These are phyloP conservation scores for Rhabdomys pumilio DNA, from an alignment of 2,797 vertebrate genomes.

Conservation along the genomic window DNA sequence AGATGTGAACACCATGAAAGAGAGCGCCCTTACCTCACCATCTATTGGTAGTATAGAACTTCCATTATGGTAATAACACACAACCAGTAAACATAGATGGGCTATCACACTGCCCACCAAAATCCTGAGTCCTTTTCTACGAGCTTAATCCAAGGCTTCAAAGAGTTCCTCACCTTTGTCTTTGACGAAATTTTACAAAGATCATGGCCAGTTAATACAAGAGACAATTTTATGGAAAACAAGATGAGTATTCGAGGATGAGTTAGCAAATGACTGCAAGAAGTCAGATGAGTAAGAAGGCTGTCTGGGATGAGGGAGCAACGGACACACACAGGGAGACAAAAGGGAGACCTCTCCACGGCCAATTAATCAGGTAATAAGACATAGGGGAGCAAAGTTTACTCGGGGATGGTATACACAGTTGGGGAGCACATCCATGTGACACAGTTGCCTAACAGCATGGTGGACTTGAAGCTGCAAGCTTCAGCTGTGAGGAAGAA, in stretches of 20 bases:
- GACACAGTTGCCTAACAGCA: too few species aligned
- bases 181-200: conserved; percentile 47
- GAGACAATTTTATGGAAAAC: background rate
- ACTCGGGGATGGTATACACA: background rate
- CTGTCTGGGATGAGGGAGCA: background rate
- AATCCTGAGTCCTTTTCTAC: background rate
- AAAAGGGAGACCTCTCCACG: background rate
- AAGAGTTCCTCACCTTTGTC: background rate
- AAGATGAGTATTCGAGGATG: background rate
- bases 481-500: background rate
- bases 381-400: background rate
- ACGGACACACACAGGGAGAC: background rate
- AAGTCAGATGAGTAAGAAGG: background rate
- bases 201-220: background rate
- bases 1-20: background rate
- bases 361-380: fast-evolving
- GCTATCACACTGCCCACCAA: background rate
- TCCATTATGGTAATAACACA: background rate
- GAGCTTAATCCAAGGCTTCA: background rate
- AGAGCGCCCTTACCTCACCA: fast-evolving
- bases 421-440: background rate
- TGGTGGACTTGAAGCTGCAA: background rate
- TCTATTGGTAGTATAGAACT: background rate
- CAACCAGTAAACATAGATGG: background rate
- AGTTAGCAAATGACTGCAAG: background rate